A percentile compares a stretch with the other conserved stretches of the same genome.
phyloP scores from a whole-genome alignment of 1,140 invertebrate species.

The Bombus polaris region DNA sequence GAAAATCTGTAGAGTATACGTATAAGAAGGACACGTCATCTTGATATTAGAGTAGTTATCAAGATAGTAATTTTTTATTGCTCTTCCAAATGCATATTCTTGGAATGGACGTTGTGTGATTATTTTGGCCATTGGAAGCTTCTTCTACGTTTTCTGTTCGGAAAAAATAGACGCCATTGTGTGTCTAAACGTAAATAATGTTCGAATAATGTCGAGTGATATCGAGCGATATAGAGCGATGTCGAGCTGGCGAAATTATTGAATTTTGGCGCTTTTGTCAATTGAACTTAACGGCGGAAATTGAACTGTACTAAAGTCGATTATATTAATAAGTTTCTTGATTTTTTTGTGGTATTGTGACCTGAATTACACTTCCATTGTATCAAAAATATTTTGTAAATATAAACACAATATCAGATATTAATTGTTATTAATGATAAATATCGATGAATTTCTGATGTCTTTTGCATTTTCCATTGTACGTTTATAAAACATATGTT shows the following conservation, averaged over 20 bases:
- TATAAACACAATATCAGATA: not conserved
- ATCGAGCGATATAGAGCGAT: not conserved
- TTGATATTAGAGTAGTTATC: not conserved
- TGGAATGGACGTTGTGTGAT: not conserved
- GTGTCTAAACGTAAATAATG: slow-evolving; percentile 12
- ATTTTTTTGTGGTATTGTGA: not conserved
- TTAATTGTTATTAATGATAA: not conserved
- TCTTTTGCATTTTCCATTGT: not conserved
- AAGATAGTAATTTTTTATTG: not conserved
- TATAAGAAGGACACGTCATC: not conserved
- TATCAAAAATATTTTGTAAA: not conserved
- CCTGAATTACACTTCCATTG: not conserved
- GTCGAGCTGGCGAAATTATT: not conserved
- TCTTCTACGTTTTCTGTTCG: not conserved
- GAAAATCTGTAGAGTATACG: not conserved
- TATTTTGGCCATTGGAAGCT: not conserved
- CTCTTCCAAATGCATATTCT: not conserved
- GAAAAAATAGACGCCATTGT: slow-evolving; percentile 44
- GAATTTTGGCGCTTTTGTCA: not conserved
- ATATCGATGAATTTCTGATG: not conserved
- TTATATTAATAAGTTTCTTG: not conserved
- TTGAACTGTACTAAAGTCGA: not conserved
- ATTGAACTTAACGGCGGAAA: not conserved
- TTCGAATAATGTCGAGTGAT: not conserved
- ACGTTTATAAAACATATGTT: not conserved